Evolutionary conservation across 2,797 vertebrate species (phyloP).

Genomic region (Emys orbicularis): DNA sequence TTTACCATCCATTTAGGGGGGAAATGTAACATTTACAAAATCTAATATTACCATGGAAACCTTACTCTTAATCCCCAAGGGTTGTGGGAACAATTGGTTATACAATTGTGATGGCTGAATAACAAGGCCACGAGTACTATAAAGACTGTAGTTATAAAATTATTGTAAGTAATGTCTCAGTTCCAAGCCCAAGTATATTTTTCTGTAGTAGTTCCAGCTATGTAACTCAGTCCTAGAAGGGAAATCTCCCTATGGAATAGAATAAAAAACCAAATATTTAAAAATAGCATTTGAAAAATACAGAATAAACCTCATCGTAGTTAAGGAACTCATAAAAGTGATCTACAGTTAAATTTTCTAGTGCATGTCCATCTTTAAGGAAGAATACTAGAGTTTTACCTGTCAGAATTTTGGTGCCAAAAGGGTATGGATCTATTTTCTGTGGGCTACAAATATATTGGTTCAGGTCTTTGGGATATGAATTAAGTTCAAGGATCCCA

Average conservation of each 20-base stretch:
- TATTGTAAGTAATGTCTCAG: slow-evolving; percentile 60
- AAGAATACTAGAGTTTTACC: background rate
- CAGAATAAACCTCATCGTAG: background rate
- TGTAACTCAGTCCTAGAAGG: slow-evolving; percentile 41
- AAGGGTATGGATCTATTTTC: background rate
- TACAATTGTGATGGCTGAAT: slow-evolving; percentile 72
- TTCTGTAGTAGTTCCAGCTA: slow-evolving; percentile 49
- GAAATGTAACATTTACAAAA: slow-evolving; percentile 80
- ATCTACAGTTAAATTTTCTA: slow-evolving; percentile 1
- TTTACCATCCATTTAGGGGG: slow-evolving; percentile 87
- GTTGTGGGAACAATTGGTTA: slow-evolving; percentile 68
- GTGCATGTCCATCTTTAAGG: background rate
- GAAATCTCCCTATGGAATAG: slow-evolving; percentile 35
- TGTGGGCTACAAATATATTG: background rate
- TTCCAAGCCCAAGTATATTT: slow-evolving; percentile 56
- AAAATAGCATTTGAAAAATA: slow-evolving; percentile 25
- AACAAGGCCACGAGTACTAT: slow-evolving; percentile 60
- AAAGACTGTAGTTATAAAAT: slow-evolving; percentile 37
- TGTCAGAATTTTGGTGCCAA: background rate
- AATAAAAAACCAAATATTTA: slow-evolving; percentile 43
- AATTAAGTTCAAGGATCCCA: background rate
- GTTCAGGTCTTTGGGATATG: background rate
- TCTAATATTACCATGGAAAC: slow-evolving; percentile 86
- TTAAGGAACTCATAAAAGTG: background rate
- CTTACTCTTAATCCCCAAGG: slow-evolving; percentile 74